Conservation (phyloP, 2,797 vertebrate genomes). For the Octomys mimax region DNA sequence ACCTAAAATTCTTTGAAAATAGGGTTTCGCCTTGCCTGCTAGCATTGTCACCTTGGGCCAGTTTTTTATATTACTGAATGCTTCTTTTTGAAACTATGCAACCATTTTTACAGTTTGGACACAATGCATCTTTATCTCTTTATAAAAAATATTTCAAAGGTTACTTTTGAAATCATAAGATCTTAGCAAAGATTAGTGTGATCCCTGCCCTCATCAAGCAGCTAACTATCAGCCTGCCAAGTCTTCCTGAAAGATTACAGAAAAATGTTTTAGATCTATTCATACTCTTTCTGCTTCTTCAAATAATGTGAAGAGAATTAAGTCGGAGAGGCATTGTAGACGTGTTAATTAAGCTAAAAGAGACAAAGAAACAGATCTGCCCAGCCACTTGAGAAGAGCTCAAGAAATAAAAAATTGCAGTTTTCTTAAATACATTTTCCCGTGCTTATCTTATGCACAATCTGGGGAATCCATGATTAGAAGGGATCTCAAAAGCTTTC, state of each 20-base stretch:
- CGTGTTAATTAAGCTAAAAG: slow-evolving; percentile 57
- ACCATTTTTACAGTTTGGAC: neutral
- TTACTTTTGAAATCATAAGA: neutral
- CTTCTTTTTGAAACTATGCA: neutral
- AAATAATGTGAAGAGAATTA: slow-evolving; percentile 57
- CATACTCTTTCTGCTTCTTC: neutral
- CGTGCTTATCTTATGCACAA: neutral
- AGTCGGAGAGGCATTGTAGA: slow-evolving; percentile 6
- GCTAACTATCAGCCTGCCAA: neutral
- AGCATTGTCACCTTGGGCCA: neutral
- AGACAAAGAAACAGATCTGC: slow-evolving; percentile 5
- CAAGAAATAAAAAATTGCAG: slow-evolving; percentile 16
- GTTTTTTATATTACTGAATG: neutral
- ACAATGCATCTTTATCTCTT: neutral
- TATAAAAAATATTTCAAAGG: neutral
- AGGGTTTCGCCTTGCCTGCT: neutral
- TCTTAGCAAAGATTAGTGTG: slow-evolving; percentile 25
- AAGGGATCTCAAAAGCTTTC: neutral
- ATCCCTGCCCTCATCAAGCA: neutral
- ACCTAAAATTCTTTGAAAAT: neutral
- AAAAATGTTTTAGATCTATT: slow-evolving; percentile 25
- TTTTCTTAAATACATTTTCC: slow-evolving; percentile 56
- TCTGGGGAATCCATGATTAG: neutral
- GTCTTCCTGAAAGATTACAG: neutral
- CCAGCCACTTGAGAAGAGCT: neutral